These are phyloP conservation scores for Scaptomyza reducta DNA, from an alignment of 2,888 invertebrate genomes.

Conservation along the genomic window DNA sequence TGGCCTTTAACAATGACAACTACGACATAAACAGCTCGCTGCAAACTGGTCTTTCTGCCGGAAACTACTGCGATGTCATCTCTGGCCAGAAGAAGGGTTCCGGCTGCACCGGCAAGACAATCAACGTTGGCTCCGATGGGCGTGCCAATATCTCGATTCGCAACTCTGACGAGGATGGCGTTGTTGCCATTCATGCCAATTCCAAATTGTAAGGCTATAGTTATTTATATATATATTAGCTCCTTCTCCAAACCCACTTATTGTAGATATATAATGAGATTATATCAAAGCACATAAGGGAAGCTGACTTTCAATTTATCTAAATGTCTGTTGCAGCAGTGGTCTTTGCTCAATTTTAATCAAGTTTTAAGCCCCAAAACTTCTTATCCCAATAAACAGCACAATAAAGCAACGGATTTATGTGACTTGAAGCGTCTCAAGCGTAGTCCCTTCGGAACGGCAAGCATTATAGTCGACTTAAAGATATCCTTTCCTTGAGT, in stretches of 20 bases:
- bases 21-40: constrained; percentile 86
- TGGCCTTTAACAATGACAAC: constrained; percentile 90
- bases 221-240: background rate
- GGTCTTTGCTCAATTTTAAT: constrained; percentile 10
- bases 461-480: too few relatives aligned
- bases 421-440: constrained; percentile 3
- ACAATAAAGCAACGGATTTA: constrained; percentile 23
- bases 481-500: too few relatives aligned
- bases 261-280: constrained; percentile 20
- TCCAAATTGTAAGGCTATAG: constrained; percentile 69
- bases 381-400: constrained; percentile 28
- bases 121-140: constrained; percentile 77
- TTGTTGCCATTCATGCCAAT: constrained; percentile 89
- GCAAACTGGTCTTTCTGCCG: constrained; percentile 89
- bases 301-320: constrained; percentile 19
- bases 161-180: constrained; percentile 86
- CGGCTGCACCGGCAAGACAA: constrained; percentile 77
- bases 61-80: constrained; percentile 94
- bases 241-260: background rate
- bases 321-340: constrained; percentile 18
- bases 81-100: constrained; percentile 86
- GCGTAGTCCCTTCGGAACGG: too few relatives aligned
- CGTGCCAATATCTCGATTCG: constrained; percentile 70
- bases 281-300: constrained; percentile 42
- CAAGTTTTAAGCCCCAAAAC: constrained; percentile 15